phyloP scores from a whole-genome alignment of 2,113 vertebrate genomes.

The Caretta caretta region DNA sequence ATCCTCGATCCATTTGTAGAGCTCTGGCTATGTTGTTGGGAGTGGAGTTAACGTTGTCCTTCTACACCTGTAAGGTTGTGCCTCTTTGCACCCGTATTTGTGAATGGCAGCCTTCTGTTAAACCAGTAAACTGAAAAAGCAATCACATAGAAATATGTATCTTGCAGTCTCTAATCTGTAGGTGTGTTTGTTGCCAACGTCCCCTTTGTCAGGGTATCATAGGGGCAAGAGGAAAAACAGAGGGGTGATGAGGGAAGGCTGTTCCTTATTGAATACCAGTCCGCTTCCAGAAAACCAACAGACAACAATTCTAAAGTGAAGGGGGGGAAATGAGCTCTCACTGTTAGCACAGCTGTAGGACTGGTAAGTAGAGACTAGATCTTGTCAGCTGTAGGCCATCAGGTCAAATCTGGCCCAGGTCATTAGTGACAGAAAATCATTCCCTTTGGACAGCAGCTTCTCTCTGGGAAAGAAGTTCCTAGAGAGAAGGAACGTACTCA shows the following conservation, averaged over 20 bases:
- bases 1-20: accelerated
- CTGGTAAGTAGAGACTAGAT: constrained; percentile 30
- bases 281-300: constrained; percentile 14
- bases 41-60: not conserved
- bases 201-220: not conserved
- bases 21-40: not conserved
- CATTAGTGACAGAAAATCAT: constrained; percentile 56
- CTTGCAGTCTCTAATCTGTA: constrained; percentile 2
- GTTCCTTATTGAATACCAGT: not conserved
- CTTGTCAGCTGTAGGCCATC: constrained; percentile 12
- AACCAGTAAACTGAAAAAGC: constrained; percentile 25
- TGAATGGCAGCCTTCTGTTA: not conserved
- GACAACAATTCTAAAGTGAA: not conserved
- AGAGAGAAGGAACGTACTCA: not conserved
- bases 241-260: not conserved
- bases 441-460: not conserved
- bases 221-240: not conserved
- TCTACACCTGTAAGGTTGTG: not conserved
- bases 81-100: not conserved
- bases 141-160: not conserved
- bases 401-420: constrained; percentile 20
- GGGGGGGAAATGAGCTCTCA: not conserved
- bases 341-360: not conserved
- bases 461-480: not conserved
- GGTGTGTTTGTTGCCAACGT: not conserved